phyloP scores from a whole-genome alignment of 2,888 invertebrate genomes.

The Coelinius sp. region DNA sequence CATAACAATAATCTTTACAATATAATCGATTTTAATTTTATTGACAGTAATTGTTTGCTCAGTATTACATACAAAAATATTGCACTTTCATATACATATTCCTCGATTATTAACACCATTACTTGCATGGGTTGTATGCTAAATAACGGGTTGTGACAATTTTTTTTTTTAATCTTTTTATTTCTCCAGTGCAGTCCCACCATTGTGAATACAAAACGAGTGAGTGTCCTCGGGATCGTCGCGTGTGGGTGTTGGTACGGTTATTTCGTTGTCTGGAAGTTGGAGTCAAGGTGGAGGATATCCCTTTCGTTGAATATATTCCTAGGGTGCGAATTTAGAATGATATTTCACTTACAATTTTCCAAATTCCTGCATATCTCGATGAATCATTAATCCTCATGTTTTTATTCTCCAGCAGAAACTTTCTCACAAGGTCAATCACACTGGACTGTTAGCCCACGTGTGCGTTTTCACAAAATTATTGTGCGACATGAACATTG shows the following conservation, averaged over 20 bases:
- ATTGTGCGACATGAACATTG: constrained; percentile 8
- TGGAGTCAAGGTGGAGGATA: constrained; percentile 10
- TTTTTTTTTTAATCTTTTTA: constrained; percentile 24
- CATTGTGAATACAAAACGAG: constrained; percentile 20
- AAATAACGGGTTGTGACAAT: constrained; percentile 23
- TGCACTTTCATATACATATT: neutral
- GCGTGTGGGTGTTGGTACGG: constrained; percentile 28
- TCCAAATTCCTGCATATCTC: neutral
- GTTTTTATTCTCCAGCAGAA: neutral
- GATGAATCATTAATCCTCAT: neutral
- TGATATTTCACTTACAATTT: no score
- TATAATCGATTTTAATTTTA: constrained; percentile 25
- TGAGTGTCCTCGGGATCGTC: constrained; percentile 26
- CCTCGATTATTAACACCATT: constrained; percentile 22
- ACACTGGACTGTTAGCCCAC: constrained; percentile 47
- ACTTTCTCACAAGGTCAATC: constrained; percentile 49
- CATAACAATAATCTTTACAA: constrained; percentile 24
- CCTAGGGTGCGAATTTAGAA: no score
- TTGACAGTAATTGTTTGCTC: constrained; percentile 24
- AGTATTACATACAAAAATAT: constrained; percentile 14
- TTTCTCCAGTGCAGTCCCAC: neutral
- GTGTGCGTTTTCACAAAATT: constrained; percentile 15
- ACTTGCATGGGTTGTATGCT: constrained; percentile 5
- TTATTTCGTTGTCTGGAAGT: constrained; percentile 35
- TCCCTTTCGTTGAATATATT: constrained; percentile 11